Conservation (phyloP, 2,888 invertebrate species). For the Homarus gammarus region DNA sequence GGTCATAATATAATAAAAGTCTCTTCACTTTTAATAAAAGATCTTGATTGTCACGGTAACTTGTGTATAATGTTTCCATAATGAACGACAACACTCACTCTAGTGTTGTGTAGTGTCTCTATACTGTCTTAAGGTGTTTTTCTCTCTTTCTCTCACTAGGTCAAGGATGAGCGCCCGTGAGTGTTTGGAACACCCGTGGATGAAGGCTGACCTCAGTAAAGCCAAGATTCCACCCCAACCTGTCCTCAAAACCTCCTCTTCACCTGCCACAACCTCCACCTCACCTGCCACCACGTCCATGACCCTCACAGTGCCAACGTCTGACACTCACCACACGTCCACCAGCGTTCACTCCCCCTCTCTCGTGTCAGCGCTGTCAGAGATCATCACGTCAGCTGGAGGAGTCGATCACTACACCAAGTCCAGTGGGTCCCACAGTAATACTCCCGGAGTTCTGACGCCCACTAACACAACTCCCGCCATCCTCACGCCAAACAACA, state of each 20-base stretch:
- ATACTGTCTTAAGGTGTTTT: neutral
- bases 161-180: slow-evolving; percentile 71
- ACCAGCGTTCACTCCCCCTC: slow-evolving; percentile 43
- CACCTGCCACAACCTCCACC: neutral
- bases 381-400: slow-evolving; percentile 42
- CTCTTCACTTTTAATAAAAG: too few relatives aligned
- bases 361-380: slow-evolving; percentile 53
- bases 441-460: slow-evolving; percentile 36
- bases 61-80: too few relatives aligned
- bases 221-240: slow-evolving; percentile 46
- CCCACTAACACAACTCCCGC: slow-evolving; percentile 46
- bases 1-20: too few relatives aligned
- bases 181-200: slow-evolving; percentile 73
- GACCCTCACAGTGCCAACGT: neutral
- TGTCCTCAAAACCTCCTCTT: slow-evolving; percentile 16
- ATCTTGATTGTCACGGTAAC: too few relatives aligned
- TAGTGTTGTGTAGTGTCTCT: too few relatives aligned
- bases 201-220: slow-evolving; percentile 62
- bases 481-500: slow-evolving; percentile 46
- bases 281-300: neutral
- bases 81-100: too few relatives aligned
- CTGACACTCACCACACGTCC: neutral
- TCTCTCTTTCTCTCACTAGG: slow-evolving; percentile 8
- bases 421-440: slow-evolving; percentile 48
- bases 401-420: slow-evolving; percentile 23